Percentiles rank a stretch among this genome's conserved stretches.
phyloP scores from a whole-genome alignment of 2,797 vertebrate genomes.

The Microhierax caerulescens region DNA sequence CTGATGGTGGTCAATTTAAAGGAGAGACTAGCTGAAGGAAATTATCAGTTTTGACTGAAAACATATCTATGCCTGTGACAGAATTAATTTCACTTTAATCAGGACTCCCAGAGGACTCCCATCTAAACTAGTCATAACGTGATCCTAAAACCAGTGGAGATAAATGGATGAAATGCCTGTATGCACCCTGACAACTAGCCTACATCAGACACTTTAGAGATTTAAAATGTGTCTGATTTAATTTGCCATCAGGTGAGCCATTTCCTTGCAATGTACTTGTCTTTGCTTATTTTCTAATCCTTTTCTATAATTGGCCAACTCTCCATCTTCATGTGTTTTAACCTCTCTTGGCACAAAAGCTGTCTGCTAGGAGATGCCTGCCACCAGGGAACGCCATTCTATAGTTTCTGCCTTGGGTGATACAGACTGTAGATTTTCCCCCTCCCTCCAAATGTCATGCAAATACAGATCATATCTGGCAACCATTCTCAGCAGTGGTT shows the following conservation, averaged over 20 bases:
- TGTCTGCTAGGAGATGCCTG: neutral
- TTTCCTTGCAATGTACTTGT: neutral
- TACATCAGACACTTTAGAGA: neutral
- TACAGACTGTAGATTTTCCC: neutral
- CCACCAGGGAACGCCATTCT: neutral
- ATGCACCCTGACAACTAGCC: neutral
- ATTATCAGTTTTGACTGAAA: neutral
- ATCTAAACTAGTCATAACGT: neutral
- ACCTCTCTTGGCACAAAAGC: neutral
- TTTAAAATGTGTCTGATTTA: neutral
- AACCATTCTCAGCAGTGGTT: neutral
- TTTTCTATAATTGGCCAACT: neutral
- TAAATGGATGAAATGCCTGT: neutral
- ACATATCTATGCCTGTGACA: neutral
- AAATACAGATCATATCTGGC: neutral
- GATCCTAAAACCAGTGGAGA: neutral
- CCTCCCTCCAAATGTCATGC: neutral
- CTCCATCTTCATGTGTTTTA: neutral
- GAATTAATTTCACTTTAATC: neutral
- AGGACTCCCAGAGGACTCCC: neutral
- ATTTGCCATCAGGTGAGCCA: neutral
- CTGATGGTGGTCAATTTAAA: neutral
- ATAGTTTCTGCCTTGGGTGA: neutral
- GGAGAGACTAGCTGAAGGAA: neutral
- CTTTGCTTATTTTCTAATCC: neutral